A percentile compares a stretch with the other conserved stretches of the same genome.
phyloP scores from a whole-genome alignment of 2,113 vertebrate species.

The Suncus etruscus region DNA sequence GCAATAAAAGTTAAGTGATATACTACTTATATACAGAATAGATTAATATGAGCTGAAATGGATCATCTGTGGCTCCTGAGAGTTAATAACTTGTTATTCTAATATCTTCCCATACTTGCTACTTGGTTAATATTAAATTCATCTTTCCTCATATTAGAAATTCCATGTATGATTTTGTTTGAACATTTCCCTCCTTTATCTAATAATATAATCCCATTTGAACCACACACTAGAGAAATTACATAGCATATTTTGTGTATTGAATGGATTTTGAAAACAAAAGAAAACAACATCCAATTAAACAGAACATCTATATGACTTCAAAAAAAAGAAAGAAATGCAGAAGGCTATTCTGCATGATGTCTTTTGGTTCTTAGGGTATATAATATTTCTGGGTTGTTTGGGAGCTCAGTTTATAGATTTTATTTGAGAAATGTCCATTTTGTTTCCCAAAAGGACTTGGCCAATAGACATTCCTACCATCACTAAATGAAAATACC shows the following conservation, averaged over 20 bases:
- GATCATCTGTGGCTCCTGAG: background rate
- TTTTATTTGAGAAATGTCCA: no score
- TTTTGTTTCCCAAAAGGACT: no score
- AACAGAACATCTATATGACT: conserved; percentile 50
- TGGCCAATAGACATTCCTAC: no score
- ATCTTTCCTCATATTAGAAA: conserved; percentile 65
- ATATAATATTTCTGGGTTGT: no score
- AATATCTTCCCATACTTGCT: conserved; percentile 41
- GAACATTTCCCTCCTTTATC: conserved; percentile 45
- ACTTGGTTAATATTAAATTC: conserved; percentile 69
- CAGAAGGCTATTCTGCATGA: no score
- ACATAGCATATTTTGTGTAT: conserved; percentile 62
- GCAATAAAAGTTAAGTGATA: background rate
- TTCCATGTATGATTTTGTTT: conserved; percentile 72
- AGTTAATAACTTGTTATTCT: conserved; percentile 42
- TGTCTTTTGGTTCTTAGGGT: no score
- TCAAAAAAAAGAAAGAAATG: no score
- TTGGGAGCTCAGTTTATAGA: no score
- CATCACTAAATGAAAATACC: no score
- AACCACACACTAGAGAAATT: conserved; percentile 57
- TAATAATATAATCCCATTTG: conserved; percentile 62
- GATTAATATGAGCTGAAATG: background rate
- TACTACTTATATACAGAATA: background rate
- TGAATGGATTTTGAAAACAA: conserved; percentile 65
- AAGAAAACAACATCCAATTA: conserved; percentile 47